Evolutionary conservation across 1,140 invertebrate species (phyloP).

Genomic region (Drosophila paulistorum): DNA sequence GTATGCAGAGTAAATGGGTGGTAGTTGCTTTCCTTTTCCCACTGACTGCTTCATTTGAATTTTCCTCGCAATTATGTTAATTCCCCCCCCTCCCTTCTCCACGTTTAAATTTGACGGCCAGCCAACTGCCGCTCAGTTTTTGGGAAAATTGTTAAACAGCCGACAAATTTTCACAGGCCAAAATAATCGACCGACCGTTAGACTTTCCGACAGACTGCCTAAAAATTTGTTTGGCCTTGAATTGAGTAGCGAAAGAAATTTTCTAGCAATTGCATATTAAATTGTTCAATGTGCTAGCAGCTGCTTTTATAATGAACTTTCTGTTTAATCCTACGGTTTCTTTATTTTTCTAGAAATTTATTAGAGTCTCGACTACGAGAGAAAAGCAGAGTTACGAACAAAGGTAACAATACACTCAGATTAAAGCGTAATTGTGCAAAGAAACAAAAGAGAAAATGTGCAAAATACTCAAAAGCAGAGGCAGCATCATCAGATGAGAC

Average conservation of each 20-base stretch:
- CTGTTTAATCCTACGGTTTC: constrained; percentile 10
- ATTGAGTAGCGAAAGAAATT: constrained; percentile 56
- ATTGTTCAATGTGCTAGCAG: constrained; percentile 26
- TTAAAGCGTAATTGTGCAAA: neutral
- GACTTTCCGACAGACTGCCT: neutral
- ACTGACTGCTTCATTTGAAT: constrained; percentile 46
- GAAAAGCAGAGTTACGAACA: neutral
- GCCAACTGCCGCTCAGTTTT: constrained; percentile 65
- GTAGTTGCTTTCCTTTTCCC: neutral
- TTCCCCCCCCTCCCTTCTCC: constrained; percentile 4
- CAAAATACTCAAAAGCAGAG: neutral
- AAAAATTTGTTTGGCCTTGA: constrained; percentile 28
- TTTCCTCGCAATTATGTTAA: constrained; percentile 65
- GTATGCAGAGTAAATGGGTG: neutral
- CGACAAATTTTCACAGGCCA: constrained; percentile 62
- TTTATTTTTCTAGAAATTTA: constrained; percentile 33
- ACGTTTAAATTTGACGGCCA: constrained; percentile 40
- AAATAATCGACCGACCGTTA: constrained; percentile 20
- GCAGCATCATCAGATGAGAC: no score
- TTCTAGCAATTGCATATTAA: constrained; percentile 70
- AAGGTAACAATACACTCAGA: neutral
- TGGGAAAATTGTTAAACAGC: constrained; percentile 55
- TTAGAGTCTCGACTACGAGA: neutral
- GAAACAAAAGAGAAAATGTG: neutral
- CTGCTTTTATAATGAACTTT: constrained; percentile 45